Evolutionary conservation across 92 coral and sea anemone genomes (phyloP).

Genomic region (Paragorgia papillata): DNA sequence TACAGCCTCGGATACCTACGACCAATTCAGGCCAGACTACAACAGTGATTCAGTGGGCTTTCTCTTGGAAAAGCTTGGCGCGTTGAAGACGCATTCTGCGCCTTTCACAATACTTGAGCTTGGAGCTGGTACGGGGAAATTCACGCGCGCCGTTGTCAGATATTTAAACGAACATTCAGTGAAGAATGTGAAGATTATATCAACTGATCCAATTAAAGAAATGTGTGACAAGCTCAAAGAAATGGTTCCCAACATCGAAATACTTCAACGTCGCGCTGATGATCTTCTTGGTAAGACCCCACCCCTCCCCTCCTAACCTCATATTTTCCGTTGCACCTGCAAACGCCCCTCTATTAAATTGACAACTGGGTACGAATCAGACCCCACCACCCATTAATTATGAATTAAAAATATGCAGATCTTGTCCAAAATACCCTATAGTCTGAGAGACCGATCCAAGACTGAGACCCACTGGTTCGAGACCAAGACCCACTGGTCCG

Average conservation of each 20-base stretch:
- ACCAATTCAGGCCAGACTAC: slow-evolving; percentile 78
- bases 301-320: too few species aligned
- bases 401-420: too few species aligned
- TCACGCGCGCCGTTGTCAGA: slow-evolving; percentile 71
- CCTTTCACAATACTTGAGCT: slow-evolving; percentile 70
- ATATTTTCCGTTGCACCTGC: too few species aligned
- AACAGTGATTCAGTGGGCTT: slow-evolving; percentile 70
- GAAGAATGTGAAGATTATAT: slow-evolving; percentile 63
- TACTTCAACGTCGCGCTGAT: slow-evolving; percentile 39
- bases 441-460: too few species aligned
- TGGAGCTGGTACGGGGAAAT: slow-evolving; percentile 87
- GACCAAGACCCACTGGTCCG: too few species aligned
- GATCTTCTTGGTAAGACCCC: not conserved
- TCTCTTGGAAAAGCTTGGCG: slow-evolving; percentile 70
- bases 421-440: too few species aligned
- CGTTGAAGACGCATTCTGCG: slow-evolving; percentile 26
- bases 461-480: too few species aligned
- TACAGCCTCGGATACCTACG: slow-evolving; percentile 49
- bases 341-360: too few species aligned
- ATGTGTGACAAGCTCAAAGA: slow-evolving; percentile 76
- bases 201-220: slow-evolving; percentile 64
- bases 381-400: too few species aligned
- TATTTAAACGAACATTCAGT: slow-evolving; percentile 49
- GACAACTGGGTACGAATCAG: too few species aligned
- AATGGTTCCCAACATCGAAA: slow-evolving; percentile 65